Conservation (phyloP, 2,113 vertebrate species). For the cattle (Bos taurus) region ARS-UCD2.0 NC_037350.1:47085001-47085500, state of each 20-base stretch:
- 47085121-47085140: background rate
- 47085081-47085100: conserved; percentile 35
- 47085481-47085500: background rate
- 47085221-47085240: background rate
- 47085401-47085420: background rate
- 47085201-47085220: background rate
- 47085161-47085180: background rate
- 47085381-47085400: background rate
- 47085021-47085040: background rate
- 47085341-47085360: background rate
- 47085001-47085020: background rate
- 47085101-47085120: conserved; percentile 34
- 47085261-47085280: background rate
- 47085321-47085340: background rate
- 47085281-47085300: background rate
- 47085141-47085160: conserved; percentile 11
- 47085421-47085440: background rate
- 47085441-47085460: background rate
- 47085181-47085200: background rate
- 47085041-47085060: background rate
- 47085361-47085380: background rate
- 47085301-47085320: background rate
- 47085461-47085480: background rate
- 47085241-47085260: background rate
- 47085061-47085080: background rate